Conservation (phyloP, 2,113 vertebrate genomes). For the Lichenostomus cassidix region DNA sequence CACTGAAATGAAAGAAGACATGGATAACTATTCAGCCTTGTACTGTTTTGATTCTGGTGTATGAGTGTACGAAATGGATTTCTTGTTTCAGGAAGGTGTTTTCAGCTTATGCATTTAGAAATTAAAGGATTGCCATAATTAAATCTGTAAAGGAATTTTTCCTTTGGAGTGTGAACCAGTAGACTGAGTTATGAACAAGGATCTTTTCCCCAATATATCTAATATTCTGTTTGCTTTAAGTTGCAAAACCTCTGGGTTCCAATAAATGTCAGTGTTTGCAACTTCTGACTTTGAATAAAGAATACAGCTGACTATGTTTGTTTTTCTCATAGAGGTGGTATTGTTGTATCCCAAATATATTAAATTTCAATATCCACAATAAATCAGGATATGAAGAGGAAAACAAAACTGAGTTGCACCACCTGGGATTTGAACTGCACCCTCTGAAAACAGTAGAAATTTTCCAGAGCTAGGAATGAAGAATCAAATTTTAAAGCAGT, state of each 20-base stretch:
- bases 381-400: not conserved
- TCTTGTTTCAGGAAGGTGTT: not conserved
- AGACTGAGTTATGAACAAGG: not conserved
- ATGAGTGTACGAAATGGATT: not conserved
- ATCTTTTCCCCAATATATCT: not conserved
- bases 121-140: not conserved
- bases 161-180: not conserved
- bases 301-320: not conserved
- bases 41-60: not conserved
- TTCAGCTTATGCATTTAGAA: not conserved
- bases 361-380: not conserved
- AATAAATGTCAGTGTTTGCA: not conserved
- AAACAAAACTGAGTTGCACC: not conserved
- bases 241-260: not conserved
- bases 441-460: not conserved
- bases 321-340: not conserved
- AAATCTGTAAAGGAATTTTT: not conserved
- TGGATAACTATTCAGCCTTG: not conserved
- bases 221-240: not conserved
- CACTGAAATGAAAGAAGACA: not conserved
- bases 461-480: not conserved
- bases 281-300: not conserved
- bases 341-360: not conserved
- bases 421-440: not conserved
- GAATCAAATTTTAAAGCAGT: not conserved